A percentile compares a stretch with the other conserved stretches of the same genome.
Evolutionary conservation across 2,797 vertebrate genomes (phyloP).

Genomic region (Chelonia mydas): DNA sequence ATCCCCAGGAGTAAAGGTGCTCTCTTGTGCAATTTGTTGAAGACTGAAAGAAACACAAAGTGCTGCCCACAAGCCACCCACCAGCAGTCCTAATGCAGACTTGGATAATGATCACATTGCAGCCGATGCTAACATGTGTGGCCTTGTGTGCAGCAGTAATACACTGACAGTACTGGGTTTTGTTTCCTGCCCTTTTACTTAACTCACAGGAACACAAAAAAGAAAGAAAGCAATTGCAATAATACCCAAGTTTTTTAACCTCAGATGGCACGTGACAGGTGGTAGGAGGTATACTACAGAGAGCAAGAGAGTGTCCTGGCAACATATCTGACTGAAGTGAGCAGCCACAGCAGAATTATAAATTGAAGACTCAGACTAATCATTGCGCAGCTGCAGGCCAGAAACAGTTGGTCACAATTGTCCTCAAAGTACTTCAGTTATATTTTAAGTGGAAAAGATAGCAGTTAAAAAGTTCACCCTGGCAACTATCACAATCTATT

Average conservation of each 20-base stretch:
- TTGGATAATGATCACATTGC: not conserved
- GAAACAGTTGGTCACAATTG: not conserved
- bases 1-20: no score
- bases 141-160: not conserved
- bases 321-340: not conserved
- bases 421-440: not conserved
- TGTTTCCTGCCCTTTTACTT: not conserved
- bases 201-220: not conserved
- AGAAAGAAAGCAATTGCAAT: not conserved
- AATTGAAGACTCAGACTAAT: not conserved
- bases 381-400: not conserved
- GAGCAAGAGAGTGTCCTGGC: not conserved
- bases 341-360: not conserved
- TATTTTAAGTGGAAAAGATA: not conserved
- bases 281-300: not conserved
- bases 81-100: not conserved
- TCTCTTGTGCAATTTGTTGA: not conserved
- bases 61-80: not conserved
- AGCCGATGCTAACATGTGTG: not conserved
- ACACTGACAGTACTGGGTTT: fast-evolving
- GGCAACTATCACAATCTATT: not conserved
- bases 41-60: not conserved
- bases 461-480: not conserved
- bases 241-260: not conserved
- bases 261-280: not conserved